Evolutionary conservation across 2,797 vertebrate species (phyloP).

Genomic region (Holocentrus rufus): DNA sequence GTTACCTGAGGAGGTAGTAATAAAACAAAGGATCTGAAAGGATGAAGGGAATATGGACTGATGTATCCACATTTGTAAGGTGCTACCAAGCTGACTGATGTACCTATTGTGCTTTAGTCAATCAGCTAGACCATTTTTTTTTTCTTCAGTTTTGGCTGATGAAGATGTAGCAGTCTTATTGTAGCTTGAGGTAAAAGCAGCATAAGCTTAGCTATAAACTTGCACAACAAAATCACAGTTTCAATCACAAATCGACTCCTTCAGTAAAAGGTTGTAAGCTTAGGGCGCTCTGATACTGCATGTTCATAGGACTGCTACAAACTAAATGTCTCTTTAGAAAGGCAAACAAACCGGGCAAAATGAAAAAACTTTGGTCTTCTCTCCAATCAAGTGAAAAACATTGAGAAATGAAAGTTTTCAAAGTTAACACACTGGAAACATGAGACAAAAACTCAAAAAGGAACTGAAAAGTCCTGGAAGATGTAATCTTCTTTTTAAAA

Average conservation of each 20-base stretch:
- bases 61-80: slow-evolving; percentile 35
- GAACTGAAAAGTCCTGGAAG: slow-evolving; percentile 43
- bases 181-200: slow-evolving; percentile 76
- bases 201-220: slow-evolving; percentile 63
- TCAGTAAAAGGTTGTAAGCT: slow-evolving; percentile 66
- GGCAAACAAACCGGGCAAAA: slow-evolving; percentile 55
- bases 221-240: slow-evolving; percentile 69
- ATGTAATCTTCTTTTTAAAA: slow-evolving; percentile 43
- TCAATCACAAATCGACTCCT: slow-evolving; percentile 54
- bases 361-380: slow-evolving; percentile 78
- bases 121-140: slow-evolving; percentile 36
- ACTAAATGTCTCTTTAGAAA: slow-evolving; percentile 66
- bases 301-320: slow-evolving; percentile 68
- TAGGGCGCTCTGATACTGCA: slow-evolving; percentile 60
- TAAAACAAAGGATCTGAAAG: slow-evolving; percentile 48
- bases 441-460: slow-evolving; percentile 46
- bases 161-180: slow-evolving; percentile 61
- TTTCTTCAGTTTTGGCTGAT: slow-evolving; percentile 64
- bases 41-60: slow-evolving; percentile 8
- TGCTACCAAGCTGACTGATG: slow-evolving; percentile 61
- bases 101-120: slow-evolving; percentile 78
- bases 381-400: slow-evolving; percentile 70
- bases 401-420: slow-evolving; percentile 20
- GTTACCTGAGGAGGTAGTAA: slow-evolving; percentile 77
- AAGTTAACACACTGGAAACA: slow-evolving; percentile 21